Base-by-base conservation (phyloP, 92 coral and sea anemone genomes). In the Zoanthus solanderi region DNA sequence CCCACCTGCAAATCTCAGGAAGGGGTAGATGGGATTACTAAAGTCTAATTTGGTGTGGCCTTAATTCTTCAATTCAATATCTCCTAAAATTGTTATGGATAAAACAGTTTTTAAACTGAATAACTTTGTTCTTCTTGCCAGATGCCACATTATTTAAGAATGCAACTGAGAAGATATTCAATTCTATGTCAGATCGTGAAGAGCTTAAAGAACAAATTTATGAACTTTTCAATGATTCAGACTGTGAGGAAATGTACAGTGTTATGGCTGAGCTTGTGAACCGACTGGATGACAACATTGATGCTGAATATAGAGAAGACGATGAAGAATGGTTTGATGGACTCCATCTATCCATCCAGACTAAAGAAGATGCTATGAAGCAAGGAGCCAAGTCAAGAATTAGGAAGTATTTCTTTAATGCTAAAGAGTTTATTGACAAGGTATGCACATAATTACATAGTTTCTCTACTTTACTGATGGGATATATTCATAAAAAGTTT, bases 241-340 rank as follows among this genome's bases (percentile, higher is more conserved):
- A 92, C 48, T 88, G 96, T 3, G 93, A 90, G 69, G 93, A 94
- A 56, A 88, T 90, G 76, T 93, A 94, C 86, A 79, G 94, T 56
- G 93, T 94, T 7, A 91, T 97, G 95, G 91, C 90, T 9, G 99
- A 93, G 79, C 89, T 95, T 8, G 91, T 94, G 34, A 93, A 89
- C 46, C 87, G 94, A 37, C 93, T 97, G 58, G 87, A 78, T 47
- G 93, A 93, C 58, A 97, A 97, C 58, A 92, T 95, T 88, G 92
- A 94, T 12, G 96, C 94, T n/a, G 99, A 97, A 54, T 75, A 89
- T 37, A 85, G 97, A 48, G 88, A 92, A 6, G 97, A 97, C 34
- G 98, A 97, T 76, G 90, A 84, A 76, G 85, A 69, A 0, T 97
- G 99, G 99, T 97, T 97, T 97, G 92, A 94, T 17, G 98, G 98